A percentile compares a stretch with the other conserved stretches of the same genome.
Evolutionary conservation across 2,888 invertebrate species (phyloP).

Genomic region (Mesochorus sp.): DNA sequence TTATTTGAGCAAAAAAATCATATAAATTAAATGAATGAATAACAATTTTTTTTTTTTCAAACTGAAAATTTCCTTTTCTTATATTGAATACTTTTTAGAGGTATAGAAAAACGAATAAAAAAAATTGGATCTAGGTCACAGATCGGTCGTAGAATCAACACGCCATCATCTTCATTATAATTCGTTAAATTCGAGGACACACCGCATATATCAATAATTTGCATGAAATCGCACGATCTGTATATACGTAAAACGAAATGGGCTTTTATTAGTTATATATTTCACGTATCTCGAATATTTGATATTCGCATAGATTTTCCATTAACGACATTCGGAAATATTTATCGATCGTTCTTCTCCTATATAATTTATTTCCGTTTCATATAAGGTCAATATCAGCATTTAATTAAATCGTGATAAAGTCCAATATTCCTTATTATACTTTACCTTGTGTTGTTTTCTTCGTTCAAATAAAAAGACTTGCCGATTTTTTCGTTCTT

Average conservation of each 20-base stretch:
- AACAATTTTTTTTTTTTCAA: neutral
- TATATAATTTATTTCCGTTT: no score
- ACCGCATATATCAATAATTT: conserved; percentile 45
- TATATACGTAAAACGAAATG: neutral
- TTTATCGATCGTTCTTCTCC: conserved; percentile 3
- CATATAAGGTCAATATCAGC: conserved; percentile 11
- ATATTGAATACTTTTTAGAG: no score
- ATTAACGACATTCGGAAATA: conserved; percentile 40
- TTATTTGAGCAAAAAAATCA: no score
- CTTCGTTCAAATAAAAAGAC: neutral
- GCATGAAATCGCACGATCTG: conserved; percentile 43
- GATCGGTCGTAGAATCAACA: neutral
- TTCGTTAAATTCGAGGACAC: conserved; percentile 28
- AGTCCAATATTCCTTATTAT: neutral
- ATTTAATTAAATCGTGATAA: neutral
- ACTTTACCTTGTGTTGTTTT: no score
- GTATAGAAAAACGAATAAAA: no score
- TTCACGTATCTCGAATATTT: conserved; percentile 3
- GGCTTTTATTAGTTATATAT: neutral
- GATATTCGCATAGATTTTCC: neutral
- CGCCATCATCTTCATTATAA: conserved; percentile 36
- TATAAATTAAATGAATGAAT: no score
- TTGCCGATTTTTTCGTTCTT: no score
- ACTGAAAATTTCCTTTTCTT: no score
- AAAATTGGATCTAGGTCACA: conserved; percentile 28